Evolutionary conservation across 2,113 vertebrate genomes (phyloP), one percentile per base, ranked within the genome.

Genomic region (Edolisoma coerulescens): DNA sequence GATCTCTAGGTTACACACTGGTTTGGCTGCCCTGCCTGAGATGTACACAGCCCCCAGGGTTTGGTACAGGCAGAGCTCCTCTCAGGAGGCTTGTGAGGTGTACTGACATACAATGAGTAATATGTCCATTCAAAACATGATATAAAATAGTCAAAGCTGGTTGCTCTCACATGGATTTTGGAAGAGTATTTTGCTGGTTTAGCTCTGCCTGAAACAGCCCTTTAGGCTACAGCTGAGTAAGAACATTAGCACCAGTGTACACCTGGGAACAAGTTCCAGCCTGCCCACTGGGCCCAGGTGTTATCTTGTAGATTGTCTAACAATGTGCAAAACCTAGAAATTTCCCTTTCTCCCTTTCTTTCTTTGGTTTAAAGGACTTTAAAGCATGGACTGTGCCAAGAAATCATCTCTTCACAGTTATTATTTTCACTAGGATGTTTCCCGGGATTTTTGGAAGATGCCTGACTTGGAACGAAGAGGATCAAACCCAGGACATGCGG

Each of bases 31-130:
- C 30, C 21, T 17, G 20, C 30, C 56, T 44, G 30, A 30, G 15
- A 28, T 3, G 39, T 9, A 9, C 27, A 32, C 1, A 3, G 39
- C 37, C 41, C 15, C 16, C 0, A 8, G 21, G 15, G 32, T 56
- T 47, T 79, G 65, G 35, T 10, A 30, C n/a, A 81, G 23, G 28
- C 81, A 74, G 19, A 76, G 42, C 2, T 61, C 24, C 37, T 35
- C 26, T 59, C 6, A 17, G 30, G 68, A 83, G 47, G 12, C 28
- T 37, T 42, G 12, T 44, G 67, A 73, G 63, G 26, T 37, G 13
- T 59, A 33, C 67, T 59, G 27, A 28, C 28, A 33, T 16, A 41
- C 19, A 28, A 2, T 1, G 10, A 71, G 4, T 18, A 44, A 57
- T 5, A 19, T 7, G 24, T 35, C 42, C 44, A 33, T 61, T 73